Percentiles rank a stretch among this genome's conserved stretches.
Evolutionary conservation across 2,888 invertebrate species (phyloP).

Genomic region (Mesorhabditis spiculigera): DNA sequence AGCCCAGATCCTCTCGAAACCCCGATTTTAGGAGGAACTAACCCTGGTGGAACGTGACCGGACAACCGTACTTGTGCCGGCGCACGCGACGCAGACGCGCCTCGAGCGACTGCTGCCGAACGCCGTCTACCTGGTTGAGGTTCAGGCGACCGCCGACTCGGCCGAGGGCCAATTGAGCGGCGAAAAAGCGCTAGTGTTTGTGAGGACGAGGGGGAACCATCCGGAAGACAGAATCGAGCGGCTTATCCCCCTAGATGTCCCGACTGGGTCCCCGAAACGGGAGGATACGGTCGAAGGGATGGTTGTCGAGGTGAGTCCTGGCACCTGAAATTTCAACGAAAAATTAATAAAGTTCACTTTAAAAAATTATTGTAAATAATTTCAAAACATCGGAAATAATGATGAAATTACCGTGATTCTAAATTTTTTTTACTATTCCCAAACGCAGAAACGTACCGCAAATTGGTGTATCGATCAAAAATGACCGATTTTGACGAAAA

Average conservation of each 20-base stretch:
- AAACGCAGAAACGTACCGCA: no score
- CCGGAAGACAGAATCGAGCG: background rate
- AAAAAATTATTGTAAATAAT: no score
- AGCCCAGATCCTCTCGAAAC: background rate
- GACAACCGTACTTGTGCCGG: slow-evolving; percentile 38
- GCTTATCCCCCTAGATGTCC: background rate
- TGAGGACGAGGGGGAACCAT: slow-evolving; percentile 27
- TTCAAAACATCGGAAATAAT: no score
- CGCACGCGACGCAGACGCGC: slow-evolving; percentile 40
- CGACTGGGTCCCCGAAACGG: no score
- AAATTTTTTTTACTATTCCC: no score
- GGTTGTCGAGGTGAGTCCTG: background rate
- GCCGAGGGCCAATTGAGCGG: slow-evolving; percentile 50
- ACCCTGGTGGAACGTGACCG: slow-evolving; percentile 17
- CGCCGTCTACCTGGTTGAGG: slow-evolving; percentile 48
- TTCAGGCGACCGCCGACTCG: slow-evolving; percentile 49
- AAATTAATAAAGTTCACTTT: no score
- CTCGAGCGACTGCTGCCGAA: slow-evolving; percentile 40
- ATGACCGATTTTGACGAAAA: no score
- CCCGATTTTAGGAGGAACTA: background rate
- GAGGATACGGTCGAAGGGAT: background rate
- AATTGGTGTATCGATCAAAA: no score
- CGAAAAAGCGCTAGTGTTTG: slow-evolving; percentile 47
- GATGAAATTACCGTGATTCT: no score
- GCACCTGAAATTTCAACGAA: no score